Base-by-base conservation (phyloP, 2,113 vertebrate species). In the Carassius auratus region DNA sequence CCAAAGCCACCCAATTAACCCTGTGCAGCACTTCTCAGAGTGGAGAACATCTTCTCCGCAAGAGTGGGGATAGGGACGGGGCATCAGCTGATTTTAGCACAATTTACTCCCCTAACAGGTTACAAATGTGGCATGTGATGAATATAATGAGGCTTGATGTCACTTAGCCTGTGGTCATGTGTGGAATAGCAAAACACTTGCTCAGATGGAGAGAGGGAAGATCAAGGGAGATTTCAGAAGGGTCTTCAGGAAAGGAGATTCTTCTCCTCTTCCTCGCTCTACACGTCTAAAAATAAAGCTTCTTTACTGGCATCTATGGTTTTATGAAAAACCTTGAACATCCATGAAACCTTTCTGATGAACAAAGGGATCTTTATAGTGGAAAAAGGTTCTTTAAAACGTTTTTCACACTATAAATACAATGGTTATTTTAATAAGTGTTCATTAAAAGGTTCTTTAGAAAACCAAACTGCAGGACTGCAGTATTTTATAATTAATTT, bases 101-200 rank as follows among this genome's bases (percentile, higher is more conserved):
- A 93, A 94, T 93, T 94, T 93, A 94, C 92, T 92, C 73, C 78
- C 33, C 89, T 93, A 94, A 94, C 93, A 93, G 92, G 92, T 94
- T 94, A 94, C 92, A 94, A 94, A 94, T 93, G 92, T 92, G 92
- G 91, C 93, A 95, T 92, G 92, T 94, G 93, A 95, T 94, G 93
- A 93, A 95, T 93, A 94, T 94, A 95, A 94, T 93, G 92, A 95
- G 92, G 91, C 90, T 93, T 95, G 92, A 94, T 93, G 92, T 94
- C 92, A 92, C 92, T 93, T 95, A 93, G 91, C 89, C 91, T 90
- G 92, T 78, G 12, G 90, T 91, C 92, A 86, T 88, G 93, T 92
- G 88, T 86, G 87, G 91, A 94, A 94, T 94, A 91, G 88, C 88
- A 94, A 93, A 92, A 83, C 80, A 88, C 76, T 26, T 1, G 76